Evolutionary conservation across 2,797 vertebrate genomes (phyloP).

Genomic region (Protosalanx chinensis): DNA sequence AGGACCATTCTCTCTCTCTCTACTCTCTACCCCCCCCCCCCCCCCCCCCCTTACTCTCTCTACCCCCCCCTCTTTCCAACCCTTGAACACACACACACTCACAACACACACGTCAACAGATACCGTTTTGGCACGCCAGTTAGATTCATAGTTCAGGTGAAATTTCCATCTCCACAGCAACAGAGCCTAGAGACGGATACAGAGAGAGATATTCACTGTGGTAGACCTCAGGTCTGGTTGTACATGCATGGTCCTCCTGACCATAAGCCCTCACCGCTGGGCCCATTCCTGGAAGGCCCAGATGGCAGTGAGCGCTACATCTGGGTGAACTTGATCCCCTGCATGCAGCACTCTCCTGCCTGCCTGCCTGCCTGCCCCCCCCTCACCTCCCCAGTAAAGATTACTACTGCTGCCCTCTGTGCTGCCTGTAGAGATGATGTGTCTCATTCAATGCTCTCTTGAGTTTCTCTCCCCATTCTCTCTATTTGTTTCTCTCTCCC

Average conservation of each 20-base stretch:
- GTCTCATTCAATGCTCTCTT: no score
- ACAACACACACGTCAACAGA: background rate
- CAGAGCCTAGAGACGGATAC: no score
- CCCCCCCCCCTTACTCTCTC: no score
- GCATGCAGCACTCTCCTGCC: background rate
- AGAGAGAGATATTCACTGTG: background rate
- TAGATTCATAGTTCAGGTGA: background rate
- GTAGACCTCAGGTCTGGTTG: background rate
- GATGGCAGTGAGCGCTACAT: conserved; percentile 15
- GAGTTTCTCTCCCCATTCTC: no score
- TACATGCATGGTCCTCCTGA: background rate
- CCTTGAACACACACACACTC: background rate
- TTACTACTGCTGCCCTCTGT: background rate
- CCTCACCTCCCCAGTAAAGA: background rate
- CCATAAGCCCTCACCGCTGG: conserved; percentile 2
- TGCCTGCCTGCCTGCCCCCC: no score
- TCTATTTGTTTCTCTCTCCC: no score
- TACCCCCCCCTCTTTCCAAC: background rate
- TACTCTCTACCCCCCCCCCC: no score
- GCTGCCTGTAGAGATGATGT: no score
- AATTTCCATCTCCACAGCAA: no score
- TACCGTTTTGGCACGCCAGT: conserved; percentile 10
- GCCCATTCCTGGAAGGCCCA: conserved; percentile 20
- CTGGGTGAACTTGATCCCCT: conserved; percentile 4
- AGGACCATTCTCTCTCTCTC: conserved; percentile 21